Evolutionary conservation across 2,888 invertebrate species (phyloP).

Genomic region (Diaphora mendica): DNA sequence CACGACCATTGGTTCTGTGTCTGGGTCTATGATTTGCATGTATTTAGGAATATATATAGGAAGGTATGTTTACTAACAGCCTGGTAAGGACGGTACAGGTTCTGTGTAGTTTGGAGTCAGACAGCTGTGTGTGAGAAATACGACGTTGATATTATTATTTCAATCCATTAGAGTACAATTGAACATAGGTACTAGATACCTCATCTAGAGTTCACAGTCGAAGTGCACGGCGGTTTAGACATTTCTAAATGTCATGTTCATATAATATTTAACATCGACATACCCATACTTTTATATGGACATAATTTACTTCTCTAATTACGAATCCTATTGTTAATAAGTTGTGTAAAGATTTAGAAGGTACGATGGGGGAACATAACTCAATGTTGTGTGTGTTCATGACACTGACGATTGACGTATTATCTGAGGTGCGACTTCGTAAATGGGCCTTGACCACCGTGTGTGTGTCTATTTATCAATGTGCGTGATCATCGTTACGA

Average conservation of each 20-base stretch:
- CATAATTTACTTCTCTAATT: background rate
- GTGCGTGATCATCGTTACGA: background rate
- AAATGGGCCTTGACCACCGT: background rate
- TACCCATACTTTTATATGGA: background rate
- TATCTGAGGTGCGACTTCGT: background rate
- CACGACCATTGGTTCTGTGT: no score
- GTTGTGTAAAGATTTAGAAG: background rate
- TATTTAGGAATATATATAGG: no score
- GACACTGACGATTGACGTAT: conserved; percentile 1
- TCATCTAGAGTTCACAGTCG: background rate
- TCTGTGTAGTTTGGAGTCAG: no score
- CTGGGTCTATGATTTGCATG: no score
- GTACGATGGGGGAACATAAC: background rate
- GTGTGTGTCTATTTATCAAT: background rate
- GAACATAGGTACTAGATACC: no score
- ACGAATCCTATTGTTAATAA: background rate
- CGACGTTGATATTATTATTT: no score
- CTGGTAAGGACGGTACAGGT: no score
- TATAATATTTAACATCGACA: background rate
- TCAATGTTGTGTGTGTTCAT: background rate
- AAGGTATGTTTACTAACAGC: no score
- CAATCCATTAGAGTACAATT: no score
- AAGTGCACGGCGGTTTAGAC: background rate
- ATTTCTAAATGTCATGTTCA: background rate
- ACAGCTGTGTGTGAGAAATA: no score